phyloP scores from a whole-genome alignment of 2,888 invertebrate genomes.

The Invenusta paracnida region DNA sequence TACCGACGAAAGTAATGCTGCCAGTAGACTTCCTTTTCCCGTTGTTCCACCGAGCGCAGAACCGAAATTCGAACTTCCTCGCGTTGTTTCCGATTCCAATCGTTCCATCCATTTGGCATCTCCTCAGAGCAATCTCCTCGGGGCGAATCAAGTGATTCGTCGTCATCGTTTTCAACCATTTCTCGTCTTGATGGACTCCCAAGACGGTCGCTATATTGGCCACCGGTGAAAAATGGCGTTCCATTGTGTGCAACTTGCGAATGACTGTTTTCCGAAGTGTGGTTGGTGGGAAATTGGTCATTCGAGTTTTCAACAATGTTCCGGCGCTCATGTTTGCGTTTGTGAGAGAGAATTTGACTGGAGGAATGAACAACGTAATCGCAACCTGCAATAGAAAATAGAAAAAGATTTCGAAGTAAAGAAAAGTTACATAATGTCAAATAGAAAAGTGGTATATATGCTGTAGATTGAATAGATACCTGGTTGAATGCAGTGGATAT shows the following conservation, averaged over 20 bases:
- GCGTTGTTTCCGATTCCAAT: background rate
- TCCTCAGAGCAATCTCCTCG: background rate
- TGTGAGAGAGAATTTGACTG: conserved; percentile 91
- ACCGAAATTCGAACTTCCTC: conserved; percentile 32
- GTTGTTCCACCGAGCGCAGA: conserved; percentile 27
- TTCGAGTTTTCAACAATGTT: background rate
- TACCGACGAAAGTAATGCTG: conserved; percentile 50
- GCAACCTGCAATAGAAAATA: no score
- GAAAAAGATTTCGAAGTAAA: no score
- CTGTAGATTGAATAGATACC: no score
- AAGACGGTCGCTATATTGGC: background rate
- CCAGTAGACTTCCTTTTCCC: conserved; percentile 13
- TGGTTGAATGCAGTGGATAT: conserved; percentile 87
- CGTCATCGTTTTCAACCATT: background rate
- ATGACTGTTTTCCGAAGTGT: no score
- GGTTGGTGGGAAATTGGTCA: background rate
- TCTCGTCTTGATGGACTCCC: background rate
- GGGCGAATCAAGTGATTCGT: background rate
- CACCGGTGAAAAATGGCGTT: background rate
- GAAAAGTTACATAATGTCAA: no score
- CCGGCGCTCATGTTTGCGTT: conserved; percentile 89
- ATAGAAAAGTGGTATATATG: background rate
- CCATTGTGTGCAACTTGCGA: background rate
- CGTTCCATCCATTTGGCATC: background rate
- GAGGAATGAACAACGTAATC: conserved; percentile 92